Conservation (phyloP, 2,888 invertebrate species). For the Trissonchulus latispiculum region DNA sequence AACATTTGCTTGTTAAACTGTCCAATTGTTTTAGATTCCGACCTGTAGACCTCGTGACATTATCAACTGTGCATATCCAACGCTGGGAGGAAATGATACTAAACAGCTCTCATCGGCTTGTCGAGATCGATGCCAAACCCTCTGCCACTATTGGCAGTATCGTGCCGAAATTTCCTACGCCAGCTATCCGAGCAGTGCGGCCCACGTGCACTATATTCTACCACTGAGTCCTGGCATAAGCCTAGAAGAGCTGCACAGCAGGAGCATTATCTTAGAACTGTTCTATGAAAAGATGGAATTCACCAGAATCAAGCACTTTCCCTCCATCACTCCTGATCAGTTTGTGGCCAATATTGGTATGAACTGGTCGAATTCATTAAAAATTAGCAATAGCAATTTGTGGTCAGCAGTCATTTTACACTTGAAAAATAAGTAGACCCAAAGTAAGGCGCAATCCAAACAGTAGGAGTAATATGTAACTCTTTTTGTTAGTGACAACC, state of each 20-base stretch:
- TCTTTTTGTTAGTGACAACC: too few species aligned
- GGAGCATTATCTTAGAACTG: constrained; percentile 15
- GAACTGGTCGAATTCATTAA: too few species aligned
- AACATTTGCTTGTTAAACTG: too few species aligned
- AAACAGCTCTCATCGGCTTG: neutral
- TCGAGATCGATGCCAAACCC: constrained; percentile 30
- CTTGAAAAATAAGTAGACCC: too few species aligned
- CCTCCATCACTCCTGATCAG: constrained; percentile 16
- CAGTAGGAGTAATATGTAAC: too few species aligned
- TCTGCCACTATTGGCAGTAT: constrained; percentile 37
- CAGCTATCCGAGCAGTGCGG: constrained; percentile 26
- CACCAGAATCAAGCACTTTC: constrained; percentile 15
- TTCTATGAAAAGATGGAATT: constrained; percentile 15
- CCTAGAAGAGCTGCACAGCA: neutral
- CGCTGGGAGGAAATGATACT: neutral
- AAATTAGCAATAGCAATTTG: too few species aligned
- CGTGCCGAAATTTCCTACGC: constrained; percentile 35
- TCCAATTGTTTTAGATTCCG: neutral
- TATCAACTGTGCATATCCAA: neutral
- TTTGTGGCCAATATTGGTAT: constrained; percentile 18
- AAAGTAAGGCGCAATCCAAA: too few species aligned
- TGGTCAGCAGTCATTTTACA: too few species aligned
- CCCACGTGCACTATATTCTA: neutral
- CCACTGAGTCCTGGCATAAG: neutral
- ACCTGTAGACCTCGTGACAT: neutral